Conservation (phyloP, 2,113 vertebrate species). For the Archilochus colubris region DNA sequence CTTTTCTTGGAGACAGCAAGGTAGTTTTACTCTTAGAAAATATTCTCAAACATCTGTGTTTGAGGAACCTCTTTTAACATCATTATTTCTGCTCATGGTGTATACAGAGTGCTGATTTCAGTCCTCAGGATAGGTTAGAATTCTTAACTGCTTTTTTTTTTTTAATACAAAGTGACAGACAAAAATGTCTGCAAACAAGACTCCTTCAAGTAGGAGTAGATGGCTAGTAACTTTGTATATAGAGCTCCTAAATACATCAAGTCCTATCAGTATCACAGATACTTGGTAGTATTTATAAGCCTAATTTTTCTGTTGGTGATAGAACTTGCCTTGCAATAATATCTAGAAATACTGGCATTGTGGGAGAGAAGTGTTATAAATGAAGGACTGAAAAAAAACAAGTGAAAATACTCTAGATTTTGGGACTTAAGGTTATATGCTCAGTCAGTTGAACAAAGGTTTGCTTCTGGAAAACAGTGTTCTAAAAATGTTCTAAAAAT, state of each 20-base stretch:
- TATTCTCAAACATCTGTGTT: neutral
- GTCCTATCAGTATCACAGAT: neutral
- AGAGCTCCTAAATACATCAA: neutral
- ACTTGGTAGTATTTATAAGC: neutral
- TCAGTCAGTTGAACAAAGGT: neutral
- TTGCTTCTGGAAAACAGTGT: neutral
- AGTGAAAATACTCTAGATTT: neutral
- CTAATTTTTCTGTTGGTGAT: neutral
- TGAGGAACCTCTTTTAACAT: neutral
- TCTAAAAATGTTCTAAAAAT: neutral
- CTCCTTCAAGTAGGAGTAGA: neutral
- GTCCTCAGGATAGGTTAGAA: neutral
- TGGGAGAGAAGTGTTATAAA: neutral
- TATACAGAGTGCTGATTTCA: neutral
- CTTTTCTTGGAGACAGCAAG: neutral
- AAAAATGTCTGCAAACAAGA: neutral
- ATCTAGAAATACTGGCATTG: neutral
- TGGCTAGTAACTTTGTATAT: neutral
- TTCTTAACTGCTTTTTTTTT: neutral
- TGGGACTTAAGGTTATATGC: neutral
- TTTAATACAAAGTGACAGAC: neutral
- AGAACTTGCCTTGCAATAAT: neutral
- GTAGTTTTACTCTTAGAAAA: neutral
- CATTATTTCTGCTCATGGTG: neutral
- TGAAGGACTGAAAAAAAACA: neutral